Percentiles rank a stretch among this genome's conserved stretches.
Evolutionary conservation across 1,140 invertebrate species (phyloP).

Genomic region (Drosophila jambulina): DNA sequence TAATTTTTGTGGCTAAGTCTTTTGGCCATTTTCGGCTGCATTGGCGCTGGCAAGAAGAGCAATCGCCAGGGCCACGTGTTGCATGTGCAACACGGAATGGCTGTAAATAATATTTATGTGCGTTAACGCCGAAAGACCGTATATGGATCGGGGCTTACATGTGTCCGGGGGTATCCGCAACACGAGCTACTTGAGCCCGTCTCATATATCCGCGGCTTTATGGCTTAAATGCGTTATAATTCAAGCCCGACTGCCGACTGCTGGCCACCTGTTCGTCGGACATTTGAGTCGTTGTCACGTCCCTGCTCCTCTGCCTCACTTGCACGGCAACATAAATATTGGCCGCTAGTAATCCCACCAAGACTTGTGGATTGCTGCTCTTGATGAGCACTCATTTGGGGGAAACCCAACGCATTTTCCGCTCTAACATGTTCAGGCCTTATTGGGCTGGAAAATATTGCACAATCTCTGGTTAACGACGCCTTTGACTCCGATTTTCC

Average conservation of each 20-base stretch:
- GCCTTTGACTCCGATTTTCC: slow-evolving; percentile 12
- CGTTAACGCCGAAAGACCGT: slow-evolving; percentile 52
- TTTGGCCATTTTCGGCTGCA: slow-evolving; percentile 51
- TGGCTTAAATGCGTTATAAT: slow-evolving; percentile 73
- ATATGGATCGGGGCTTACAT: slow-evolving; percentile 33
- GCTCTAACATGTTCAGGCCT: slow-evolving; percentile 5
- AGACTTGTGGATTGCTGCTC: slow-evolving; percentile 12
- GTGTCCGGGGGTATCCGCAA: slow-evolving; percentile 49
- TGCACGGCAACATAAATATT: slow-evolving; percentile 29
- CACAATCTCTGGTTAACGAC: slow-evolving; percentile 22
- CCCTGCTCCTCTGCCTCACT: slow-evolving; percentile 6
- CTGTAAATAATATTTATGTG: slow-evolving; percentile 78
- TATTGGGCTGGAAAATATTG: slow-evolving; percentile 16
- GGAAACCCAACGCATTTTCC: slow-evolving; percentile 20
- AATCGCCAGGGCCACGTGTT: slow-evolving; percentile 69
- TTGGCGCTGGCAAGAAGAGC: slow-evolving; percentile 23
- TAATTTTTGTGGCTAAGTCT: slow-evolving; percentile 42
- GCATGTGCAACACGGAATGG: slow-evolving; percentile 75
- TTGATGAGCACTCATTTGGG: slow-evolving; percentile 34
- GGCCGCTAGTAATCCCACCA: slow-evolving; percentile 13
- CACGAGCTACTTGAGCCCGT: slow-evolving; percentile 69
- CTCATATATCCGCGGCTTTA: slow-evolving; percentile 73
- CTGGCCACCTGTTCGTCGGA: slow-evolving; percentile 45
- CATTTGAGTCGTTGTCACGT: slow-evolving; percentile 68
- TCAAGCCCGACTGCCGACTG: slow-evolving; percentile 40